phyloP scores from a whole-genome alignment of 2,888 invertebrate genomes.

The Eretmocerus hayati region DNA sequence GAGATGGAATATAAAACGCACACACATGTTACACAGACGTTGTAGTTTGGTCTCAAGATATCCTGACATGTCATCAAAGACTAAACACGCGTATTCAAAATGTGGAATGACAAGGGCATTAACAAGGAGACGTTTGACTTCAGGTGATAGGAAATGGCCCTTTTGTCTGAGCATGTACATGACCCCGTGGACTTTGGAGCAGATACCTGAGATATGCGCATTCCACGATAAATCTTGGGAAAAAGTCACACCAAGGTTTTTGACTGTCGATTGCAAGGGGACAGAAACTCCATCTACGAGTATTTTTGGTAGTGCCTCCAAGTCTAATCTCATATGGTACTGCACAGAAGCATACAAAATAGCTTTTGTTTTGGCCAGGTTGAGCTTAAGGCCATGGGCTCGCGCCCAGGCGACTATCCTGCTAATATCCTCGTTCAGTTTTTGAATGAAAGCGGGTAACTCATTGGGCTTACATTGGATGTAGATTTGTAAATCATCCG shows the following conservation, averaged over 20 bases:
- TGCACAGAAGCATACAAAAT: not conserved
- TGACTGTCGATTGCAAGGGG: not conserved
- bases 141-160: not conserved
- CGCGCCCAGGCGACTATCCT: not conserved
- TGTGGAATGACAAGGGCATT: not conserved
- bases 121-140: not conserved
- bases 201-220: not conserved
- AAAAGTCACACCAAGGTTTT: not conserved
- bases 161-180: not conserved
- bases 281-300: not conserved
- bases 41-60: not conserved
- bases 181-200: not conserved
- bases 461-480: not conserved
- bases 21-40: not conserved
- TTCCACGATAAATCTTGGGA: not conserved
- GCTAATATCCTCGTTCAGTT: not conserved
- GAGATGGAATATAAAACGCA: not conserved
- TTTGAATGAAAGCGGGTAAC: not conserved
- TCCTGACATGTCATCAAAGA: not conserved
- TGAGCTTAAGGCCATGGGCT: not conserved
- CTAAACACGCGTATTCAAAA: conserved; percentile 3
- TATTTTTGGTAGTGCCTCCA: not conserved
- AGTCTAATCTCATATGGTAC: not conserved
- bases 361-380: not conserved
- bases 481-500: not conserved